Evolutionary conservation across 2,797 vertebrate species (phyloP).

Genomic region (Fratercula arctica): DNA sequence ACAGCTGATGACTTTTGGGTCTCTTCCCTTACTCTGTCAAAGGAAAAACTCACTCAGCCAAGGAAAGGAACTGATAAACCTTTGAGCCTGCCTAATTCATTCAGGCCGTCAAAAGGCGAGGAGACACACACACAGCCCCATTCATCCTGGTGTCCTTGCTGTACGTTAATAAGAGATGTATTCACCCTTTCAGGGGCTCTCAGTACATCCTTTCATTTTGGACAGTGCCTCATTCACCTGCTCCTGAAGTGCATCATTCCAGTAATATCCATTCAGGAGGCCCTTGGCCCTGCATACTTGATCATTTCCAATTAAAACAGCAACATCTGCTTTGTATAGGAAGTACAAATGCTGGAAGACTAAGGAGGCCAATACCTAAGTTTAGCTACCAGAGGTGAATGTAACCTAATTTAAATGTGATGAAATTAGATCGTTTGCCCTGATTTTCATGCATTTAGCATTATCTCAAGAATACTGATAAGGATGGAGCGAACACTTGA

Average conservation of each 20-base stretch:
- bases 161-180: constrained; percentile 5
- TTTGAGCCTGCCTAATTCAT: constrained; percentile 47
- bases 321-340: neutral
- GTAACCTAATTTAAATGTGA: constrained; percentile 53
- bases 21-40: neutral
- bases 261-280: neutral
- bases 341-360: constrained; percentile 1
- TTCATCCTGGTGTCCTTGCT: constrained; percentile 35
- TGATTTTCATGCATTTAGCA: constrained; percentile 38
- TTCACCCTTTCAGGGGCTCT: constrained; percentile 46
- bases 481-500: neutral
- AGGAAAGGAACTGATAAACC: constrained; percentile 38
- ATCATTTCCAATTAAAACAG: constrained; percentile 29
- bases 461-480: constrained; percentile 29
- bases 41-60: constrained; percentile 9
- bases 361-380: constrained; percentile 62
- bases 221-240: constrained; percentile 58
- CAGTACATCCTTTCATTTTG: constrained; percentile 30
- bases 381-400: constrained; percentile 46
- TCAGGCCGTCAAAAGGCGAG: neutral
- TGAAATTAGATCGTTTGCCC: constrained; percentile 52
- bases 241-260: constrained; percentile 26
- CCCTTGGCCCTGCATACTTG: neutral
- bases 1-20: neutral
- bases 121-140: constrained; percentile 37